phyloP scores from a whole-genome alignment of 2,888 invertebrate species.

The Taphrorychus bicolor region DNA sequence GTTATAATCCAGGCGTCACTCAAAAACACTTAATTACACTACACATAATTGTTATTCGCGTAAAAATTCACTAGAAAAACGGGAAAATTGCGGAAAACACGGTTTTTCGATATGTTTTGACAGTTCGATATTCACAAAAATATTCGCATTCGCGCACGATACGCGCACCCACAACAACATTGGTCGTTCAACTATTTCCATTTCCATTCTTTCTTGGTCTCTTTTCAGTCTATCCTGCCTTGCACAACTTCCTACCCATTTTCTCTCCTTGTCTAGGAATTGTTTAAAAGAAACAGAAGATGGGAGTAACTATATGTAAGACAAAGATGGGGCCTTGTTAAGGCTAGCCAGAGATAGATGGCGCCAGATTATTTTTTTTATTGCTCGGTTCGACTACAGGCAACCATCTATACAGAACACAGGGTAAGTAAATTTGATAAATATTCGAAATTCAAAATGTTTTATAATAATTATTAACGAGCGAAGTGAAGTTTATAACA shows the following conservation, averaged over 20 bases:
- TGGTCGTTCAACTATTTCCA: constrained; percentile 51
- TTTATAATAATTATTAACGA: too few relatives aligned
- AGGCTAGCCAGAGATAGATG: not conserved
- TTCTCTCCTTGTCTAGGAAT: constrained; percentile 12
- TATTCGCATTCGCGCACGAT: not conserved
- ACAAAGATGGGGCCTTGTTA: constrained; percentile 21
- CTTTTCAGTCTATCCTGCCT: constrained; percentile 15
- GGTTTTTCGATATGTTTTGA: constrained; percentile 45
- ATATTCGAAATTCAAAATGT: not conserved
- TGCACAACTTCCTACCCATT: constrained; percentile 11
- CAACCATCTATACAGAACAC: not conserved
- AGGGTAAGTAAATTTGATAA: not conserved
- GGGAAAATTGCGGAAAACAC: constrained; percentile 28
- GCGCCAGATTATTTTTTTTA: not conserved
- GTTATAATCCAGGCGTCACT: constrained; percentile 28
- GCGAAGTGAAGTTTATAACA: too few relatives aligned
- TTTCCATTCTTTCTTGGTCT: constrained; percentile 33
- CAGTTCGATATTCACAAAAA: constrained; percentile 45
- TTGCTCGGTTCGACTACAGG: not conserved
- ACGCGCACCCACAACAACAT: constrained; percentile 51
- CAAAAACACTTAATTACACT: constrained; percentile 19
- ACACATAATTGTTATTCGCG: constrained; percentile 17
- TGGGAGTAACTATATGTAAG: constrained; percentile 4
- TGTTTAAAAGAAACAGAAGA: too few relatives aligned
- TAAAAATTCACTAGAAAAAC: constrained; percentile 21